Evolutionary conservation across 2,113 vertebrate genomes (phyloP).

Genomic region (Micronycteris hirsuta): DNA sequence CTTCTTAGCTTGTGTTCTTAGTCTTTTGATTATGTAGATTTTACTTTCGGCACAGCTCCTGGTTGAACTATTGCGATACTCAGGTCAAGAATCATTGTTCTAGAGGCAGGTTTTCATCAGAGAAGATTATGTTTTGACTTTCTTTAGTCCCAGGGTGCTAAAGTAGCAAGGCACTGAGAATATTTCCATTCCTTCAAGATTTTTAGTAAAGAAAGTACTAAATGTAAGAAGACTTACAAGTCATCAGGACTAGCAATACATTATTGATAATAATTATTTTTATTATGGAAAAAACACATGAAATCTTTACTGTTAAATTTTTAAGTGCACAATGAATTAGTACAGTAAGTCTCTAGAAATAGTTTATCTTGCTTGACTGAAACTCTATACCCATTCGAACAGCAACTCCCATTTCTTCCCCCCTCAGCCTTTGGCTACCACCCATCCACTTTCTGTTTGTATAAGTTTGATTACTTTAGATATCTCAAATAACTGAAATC

Average conservation of each 20-base stretch:
- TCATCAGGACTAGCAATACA: neutral
- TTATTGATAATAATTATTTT: neutral
- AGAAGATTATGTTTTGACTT: neutral
- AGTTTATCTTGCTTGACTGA: neutral
- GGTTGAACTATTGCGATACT: neutral
- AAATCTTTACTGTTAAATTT: neutral
- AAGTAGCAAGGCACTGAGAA: neutral
- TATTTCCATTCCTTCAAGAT: neutral
- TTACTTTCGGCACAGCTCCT: neutral
- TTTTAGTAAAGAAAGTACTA: neutral
- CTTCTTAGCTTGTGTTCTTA: neutral
- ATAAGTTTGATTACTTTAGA: neutral
- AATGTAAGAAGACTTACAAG: neutral
- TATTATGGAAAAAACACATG: neutral
- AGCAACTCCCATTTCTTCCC: neutral
- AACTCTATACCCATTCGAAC: neutral
- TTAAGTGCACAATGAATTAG: neutral
- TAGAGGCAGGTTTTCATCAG: neutral
- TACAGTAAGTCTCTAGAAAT: neutral
- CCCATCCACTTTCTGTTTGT: neutral
- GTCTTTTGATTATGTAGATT: fast-evolving
- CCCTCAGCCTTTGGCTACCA: neutral
- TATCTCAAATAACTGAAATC: neutral
- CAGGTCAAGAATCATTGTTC: neutral
- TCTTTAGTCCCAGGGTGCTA: neutral